Percentiles rank a stretch among this genome's conserved stretches.
Evolutionary conservation across 2,888 invertebrate species (phyloP).

Genomic region (Ametastegia equiseti): DNA sequence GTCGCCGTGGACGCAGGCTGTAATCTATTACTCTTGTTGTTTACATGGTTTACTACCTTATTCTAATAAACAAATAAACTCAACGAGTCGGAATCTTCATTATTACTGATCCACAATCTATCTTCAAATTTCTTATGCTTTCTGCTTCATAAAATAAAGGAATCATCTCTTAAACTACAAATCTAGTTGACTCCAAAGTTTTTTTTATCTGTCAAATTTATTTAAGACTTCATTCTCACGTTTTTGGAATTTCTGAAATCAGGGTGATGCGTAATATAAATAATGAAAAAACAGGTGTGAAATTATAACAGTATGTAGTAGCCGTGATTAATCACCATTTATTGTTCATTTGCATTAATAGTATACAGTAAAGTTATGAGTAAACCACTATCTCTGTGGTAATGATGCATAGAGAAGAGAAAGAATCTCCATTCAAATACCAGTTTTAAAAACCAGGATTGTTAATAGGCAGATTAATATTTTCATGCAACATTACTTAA

Average conservation of each 20-base stretch:
- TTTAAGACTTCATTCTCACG: neutral
- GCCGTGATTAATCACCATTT: conserved; percentile 27
- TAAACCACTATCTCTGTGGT: neutral
- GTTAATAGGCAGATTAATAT: neutral
- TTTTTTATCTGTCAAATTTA: neutral
- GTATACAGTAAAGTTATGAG: neutral
- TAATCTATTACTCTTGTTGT: conserved; percentile 79
- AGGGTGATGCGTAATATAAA: neutral
- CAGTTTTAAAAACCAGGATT: neutral
- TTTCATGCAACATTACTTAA: neutral
- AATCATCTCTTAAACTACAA: no score
- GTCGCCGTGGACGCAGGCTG: conserved; percentile 99
- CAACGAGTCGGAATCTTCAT: neutral
- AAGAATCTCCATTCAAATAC: neutral
- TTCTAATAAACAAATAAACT: conserved; percentile 64
- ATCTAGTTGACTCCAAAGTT: no score
- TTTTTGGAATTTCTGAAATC: neutral
- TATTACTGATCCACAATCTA: neutral
- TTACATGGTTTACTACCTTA: conserved; percentile 58
- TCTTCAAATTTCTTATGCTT: neutral
- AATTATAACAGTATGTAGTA: conserved; percentile 1
- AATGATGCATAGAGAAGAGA: neutral
- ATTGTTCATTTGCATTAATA: neutral
- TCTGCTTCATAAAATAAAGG: neutral
- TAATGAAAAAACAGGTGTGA: neutral